phyloP scores from a whole-genome alignment of 2,113 vertebrate genomes.

The Dascyllus trimaculatus region DNA sequence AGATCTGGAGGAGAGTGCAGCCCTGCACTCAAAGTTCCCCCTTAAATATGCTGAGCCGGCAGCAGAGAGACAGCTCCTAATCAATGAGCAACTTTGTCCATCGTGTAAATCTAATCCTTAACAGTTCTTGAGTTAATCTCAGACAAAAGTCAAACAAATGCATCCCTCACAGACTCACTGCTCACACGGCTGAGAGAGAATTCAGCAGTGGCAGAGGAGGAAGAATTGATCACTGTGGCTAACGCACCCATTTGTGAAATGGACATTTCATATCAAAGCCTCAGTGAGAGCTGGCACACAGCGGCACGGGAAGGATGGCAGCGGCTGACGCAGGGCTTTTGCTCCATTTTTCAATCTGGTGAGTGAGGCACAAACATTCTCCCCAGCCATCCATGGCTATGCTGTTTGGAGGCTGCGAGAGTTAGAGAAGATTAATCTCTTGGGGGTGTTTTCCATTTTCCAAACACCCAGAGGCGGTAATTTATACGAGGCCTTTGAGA shows the following conservation, averaged over 20 bases:
- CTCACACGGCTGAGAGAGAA: neutral
- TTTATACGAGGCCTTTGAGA: constrained; percentile 53
- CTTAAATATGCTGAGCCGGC: constrained; percentile 23
- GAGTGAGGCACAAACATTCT: constrained; percentile 35
- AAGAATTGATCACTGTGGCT: constrained; percentile 58
- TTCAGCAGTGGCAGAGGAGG: constrained; percentile 21
- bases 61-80: constrained; percentile 6
- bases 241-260: constrained; percentile 74
- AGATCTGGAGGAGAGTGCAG: constrained; percentile 8
- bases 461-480: constrained; percentile 41
- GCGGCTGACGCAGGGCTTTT: constrained; percentile 59
- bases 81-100: constrained; percentile 22
- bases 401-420: constrained; percentile 43
- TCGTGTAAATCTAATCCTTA: constrained; percentile 31
- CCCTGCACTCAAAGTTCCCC: constrained; percentile 12
- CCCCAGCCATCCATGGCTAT: constrained; percentile 39
- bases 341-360: constrained; percentile 59
- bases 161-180: neutral
- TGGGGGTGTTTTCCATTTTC: constrained; percentile 63
- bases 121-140: constrained; percentile 34
- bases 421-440: constrained; percentile 72
- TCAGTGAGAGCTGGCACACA: constrained; percentile 46
- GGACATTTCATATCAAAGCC: constrained; percentile 58
- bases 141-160: constrained; percentile 51
- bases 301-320: constrained; percentile 32